Evolutionary conservation across 2,797 vertebrate genomes (phyloP).

Genomic region (Tamandua tetradactyla): DNA sequence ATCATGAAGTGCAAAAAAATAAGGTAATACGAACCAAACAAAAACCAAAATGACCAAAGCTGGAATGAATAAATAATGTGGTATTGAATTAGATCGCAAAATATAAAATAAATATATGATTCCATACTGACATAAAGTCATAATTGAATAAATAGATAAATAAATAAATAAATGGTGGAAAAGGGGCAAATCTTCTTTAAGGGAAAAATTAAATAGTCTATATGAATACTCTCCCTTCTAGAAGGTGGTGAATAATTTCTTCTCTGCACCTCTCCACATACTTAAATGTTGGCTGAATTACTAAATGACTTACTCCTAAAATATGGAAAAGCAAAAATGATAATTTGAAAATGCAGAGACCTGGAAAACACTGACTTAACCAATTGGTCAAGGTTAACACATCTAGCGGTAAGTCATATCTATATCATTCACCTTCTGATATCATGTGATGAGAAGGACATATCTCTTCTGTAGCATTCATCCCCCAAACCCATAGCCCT

Average conservation of each 20-base stretch:
- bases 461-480: not conserved
- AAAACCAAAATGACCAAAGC: not conserved
- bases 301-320: not conserved
- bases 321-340: not conserved
- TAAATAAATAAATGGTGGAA: constrained; percentile 8
- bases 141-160: not conserved
- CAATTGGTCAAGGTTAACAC: not conserved
- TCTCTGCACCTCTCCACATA: not conserved
- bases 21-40: not conserved
- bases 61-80: not conserved
- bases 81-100: not conserved
- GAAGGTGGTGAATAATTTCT: not conserved
- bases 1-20: not conserved
- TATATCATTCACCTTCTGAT: not conserved
- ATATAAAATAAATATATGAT: not conserved
- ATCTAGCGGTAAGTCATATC: not conserved
- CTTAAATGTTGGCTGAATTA: not conserved
- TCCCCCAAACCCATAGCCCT: not conserved
- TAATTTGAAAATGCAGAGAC: not conserved
- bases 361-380: not conserved
- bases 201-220: not conserved
- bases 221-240: not conserved
- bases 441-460: not conserved
- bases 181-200: not conserved
- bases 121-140: not conserved